Conservation (phyloP, 2,113 vertebrate genomes). For the Narcine bancroftii region DNA sequence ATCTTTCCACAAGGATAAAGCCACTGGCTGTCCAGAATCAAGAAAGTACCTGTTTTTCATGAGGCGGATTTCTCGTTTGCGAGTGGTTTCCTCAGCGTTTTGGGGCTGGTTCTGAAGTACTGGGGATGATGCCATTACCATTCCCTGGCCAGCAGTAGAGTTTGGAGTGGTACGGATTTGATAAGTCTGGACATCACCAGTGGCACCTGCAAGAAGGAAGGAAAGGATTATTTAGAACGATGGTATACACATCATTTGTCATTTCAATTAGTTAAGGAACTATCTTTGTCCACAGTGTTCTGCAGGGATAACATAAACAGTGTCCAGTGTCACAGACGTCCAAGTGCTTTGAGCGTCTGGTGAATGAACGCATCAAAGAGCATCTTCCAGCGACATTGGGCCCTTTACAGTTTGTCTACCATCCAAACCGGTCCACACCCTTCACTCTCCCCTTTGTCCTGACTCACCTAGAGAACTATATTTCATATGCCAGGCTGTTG, state of each 20-base stretch:
- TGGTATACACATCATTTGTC: neutral
- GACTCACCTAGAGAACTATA: too few species aligned
- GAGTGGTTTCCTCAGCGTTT: conserved; percentile 82
- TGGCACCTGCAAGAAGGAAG: conserved; percentile 68
- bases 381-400: too few species aligned
- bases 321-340: too few species aligned
- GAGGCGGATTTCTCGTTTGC: conserved; percentile 91
- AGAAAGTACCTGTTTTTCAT: conserved; percentile 97
- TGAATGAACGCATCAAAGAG: too few species aligned
- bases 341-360: too few species aligned
- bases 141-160: conserved; percentile 82
- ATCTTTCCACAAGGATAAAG: neutral
- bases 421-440: too few species aligned
- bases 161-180: conserved; percentile 89
- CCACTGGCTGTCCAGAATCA: neutral
- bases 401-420: too few species aligned
- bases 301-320: too few species aligned
- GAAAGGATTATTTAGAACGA: neutral
- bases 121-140: conserved; percentile 90
- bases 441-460: too few species aligned
- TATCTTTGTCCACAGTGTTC: neutral
- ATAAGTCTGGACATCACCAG: conserved; percentile 94
- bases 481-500: too few species aligned
- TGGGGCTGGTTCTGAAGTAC: conserved; percentile 65
- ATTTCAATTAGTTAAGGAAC: neutral